Evolutionary conservation across 2,797 vertebrate species (phyloP), one percentile per base, ranked within the genome.

Genomic region (Gymnothorax reevesii): DNA sequence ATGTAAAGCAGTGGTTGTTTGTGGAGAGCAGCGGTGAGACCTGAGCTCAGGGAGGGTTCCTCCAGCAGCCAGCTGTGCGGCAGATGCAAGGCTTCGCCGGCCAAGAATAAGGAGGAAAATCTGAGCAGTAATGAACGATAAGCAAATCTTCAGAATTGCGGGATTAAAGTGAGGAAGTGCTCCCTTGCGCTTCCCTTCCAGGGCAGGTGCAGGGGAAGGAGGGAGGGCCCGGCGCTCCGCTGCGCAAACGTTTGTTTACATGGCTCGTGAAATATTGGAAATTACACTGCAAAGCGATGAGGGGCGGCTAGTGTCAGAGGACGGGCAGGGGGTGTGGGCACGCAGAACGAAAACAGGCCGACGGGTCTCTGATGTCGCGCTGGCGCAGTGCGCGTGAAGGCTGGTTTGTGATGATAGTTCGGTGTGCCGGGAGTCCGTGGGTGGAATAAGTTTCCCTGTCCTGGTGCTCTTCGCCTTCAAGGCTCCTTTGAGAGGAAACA

Each of bases 31-130:
- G 33, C 12, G 33, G 57, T 60, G 1, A 60, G 71, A 77, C 15
- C 73, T 5, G 25, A 82, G 60, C 75, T 25, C 42, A 79, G 2
- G 20, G 27, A 33, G 52, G 82, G 54, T 25, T n/a, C 49, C 82
- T 62, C 86, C 83, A 80, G 90, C 87, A 91, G 92, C 93, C 95
- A 96, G 93, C 94, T 95, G 95, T 92, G 90, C 88, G 90, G 91
- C 94, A 95, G 94, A 95, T 95, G 94, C 94, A 90, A 90, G 85
- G 90, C 93, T 92, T 92, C 92, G 91, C 91, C 92, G 92, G 93
- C 93, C 91, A 91, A 89, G 92, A 90, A 92, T 86, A 88, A 88
- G 92, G 90, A 90, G 88, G 87, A 87, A 90, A 77, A 27, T 79
- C 83, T 60, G 83, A 82, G 90, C 89, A 88, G 87, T 88, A 90